Conservation (phyloP, 2,113 vertebrate species). For the Chroicocephalus ridibundus region DNA sequence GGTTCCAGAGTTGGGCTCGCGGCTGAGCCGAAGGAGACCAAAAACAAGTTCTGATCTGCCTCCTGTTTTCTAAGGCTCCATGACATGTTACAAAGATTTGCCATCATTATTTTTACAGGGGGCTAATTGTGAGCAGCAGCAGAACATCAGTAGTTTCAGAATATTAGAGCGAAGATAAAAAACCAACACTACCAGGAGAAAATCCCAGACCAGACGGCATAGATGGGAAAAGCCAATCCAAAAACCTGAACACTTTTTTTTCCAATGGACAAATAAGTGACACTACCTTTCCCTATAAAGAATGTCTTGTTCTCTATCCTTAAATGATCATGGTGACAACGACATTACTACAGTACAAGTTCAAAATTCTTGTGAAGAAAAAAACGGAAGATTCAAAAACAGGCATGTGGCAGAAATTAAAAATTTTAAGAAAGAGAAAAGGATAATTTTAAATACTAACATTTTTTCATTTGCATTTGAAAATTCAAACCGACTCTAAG, state of each 20-base stretch:
- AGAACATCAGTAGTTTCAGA: background rate
- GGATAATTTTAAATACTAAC: background rate
- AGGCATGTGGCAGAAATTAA: background rate
- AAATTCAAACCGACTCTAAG: background rate
- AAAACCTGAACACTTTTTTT: background rate
- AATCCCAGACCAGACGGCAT: background rate
- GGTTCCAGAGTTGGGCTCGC: background rate
- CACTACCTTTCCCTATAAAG: background rate
- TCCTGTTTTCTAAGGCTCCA: background rate
- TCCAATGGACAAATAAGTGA: background rate
- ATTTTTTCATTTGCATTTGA: background rate
- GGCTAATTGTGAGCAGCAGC: background rate
- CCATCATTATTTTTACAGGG: background rate
- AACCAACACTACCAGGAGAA: background rate
- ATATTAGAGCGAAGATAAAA: background rate
- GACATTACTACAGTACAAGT: background rate
- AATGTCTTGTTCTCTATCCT: background rate
- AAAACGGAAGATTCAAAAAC: background rate
- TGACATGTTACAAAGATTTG: background rate
- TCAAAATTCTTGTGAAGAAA: background rate
- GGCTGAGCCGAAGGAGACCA: background rate
- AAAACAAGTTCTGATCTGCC: background rate
- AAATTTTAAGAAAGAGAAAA: background rate
- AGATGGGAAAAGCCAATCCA: background rate
- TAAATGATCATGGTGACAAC: background rate